Percentiles rank a stretch among this genome's conserved stretches.
phyloP scores from a whole-genome alignment of 2,888 invertebrate species.

The Lasioglossum vierecki region DNA sequence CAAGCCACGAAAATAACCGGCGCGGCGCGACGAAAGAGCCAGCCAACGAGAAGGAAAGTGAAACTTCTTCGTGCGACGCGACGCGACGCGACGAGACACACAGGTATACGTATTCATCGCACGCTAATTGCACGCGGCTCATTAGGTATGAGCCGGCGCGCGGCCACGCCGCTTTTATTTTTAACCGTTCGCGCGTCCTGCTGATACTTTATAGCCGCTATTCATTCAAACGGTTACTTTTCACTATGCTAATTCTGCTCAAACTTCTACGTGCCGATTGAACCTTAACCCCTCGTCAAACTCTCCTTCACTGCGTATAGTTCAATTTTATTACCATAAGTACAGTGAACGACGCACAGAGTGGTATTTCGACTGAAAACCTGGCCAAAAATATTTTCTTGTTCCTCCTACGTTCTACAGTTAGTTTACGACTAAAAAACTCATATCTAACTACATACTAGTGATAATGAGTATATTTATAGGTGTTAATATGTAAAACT shows the following conservation, averaged over 20 bases:
- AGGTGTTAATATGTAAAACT: no score
- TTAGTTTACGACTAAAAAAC: no score
- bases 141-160: slow-evolving; percentile 44
- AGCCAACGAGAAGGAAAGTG: slow-evolving; percentile 73
- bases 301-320: no score
- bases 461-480: no score
- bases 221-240: not conserved
- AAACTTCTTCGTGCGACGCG: slow-evolving; percentile 63
- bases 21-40: slow-evolving; percentile 62
- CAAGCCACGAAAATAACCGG: slow-evolving; percentile 69
- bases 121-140: slow-evolving; percentile 62
- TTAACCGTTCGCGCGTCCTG: not conserved
- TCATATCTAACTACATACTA: no score
- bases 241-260: not conserved
- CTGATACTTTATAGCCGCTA: not conserved
- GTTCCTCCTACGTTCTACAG: no score
- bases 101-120: slow-evolving; percentile 29
- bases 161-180: slow-evolving; percentile 14
- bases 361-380: no score
- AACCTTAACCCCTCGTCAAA: no score
- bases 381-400: no score
- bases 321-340: no score
- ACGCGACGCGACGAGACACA: not conserved
- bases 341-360: no score
- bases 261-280: not conserved